These are phyloP conservation scores for Lithophane leautieri DNA, from an alignment of 2,888 invertebrate species.

Conservation along the genomic window DNA sequence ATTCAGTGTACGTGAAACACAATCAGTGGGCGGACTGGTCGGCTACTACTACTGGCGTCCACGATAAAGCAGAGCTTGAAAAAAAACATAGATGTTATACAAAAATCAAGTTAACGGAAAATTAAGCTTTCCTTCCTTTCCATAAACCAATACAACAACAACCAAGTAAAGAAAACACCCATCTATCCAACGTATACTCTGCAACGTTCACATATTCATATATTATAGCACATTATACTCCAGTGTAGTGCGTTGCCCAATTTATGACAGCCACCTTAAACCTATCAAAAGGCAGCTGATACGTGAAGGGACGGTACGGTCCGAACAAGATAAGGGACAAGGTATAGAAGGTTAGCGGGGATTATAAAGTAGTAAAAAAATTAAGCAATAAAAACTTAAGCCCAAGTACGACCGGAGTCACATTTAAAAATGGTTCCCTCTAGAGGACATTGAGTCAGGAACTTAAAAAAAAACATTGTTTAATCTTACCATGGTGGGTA, in stretches of 20 bases:
- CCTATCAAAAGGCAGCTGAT: conserved; percentile 80
- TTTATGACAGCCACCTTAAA: conserved; percentile 80
- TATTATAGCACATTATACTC: conserved; percentile 40
- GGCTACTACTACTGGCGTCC: too few species aligned
- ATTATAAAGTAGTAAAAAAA: neutral
- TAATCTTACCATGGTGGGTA: too few species aligned
- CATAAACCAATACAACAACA: neutral
- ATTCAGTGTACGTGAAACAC: neutral
- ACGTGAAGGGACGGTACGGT: conserved; percentile 75
- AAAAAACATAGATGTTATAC: neutral
- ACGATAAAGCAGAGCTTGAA: neutral
- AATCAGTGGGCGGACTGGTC: neutral
- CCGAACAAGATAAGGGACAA: conserved; percentile 50
- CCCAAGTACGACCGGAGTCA: too few species aligned
- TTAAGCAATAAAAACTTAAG: too few species aligned
- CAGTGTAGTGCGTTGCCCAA: conserved; percentile 62
- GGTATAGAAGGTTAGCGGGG: conserved; percentile 4
- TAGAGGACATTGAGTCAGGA: too few species aligned
- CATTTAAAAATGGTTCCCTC: too few species aligned
- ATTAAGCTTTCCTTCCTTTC: neutral
- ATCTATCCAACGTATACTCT: conserved; percentile 8
- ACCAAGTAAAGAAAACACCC: conserved; percentile 7
- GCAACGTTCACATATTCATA: conserved; percentile 42
- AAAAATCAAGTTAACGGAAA: neutral
- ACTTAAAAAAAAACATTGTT: too few species aligned